These are phyloP conservation scores for Andricus grossulariae DNA, from an alignment of 1,140 invertebrate genomes.

Conservation along the genomic window DNA sequence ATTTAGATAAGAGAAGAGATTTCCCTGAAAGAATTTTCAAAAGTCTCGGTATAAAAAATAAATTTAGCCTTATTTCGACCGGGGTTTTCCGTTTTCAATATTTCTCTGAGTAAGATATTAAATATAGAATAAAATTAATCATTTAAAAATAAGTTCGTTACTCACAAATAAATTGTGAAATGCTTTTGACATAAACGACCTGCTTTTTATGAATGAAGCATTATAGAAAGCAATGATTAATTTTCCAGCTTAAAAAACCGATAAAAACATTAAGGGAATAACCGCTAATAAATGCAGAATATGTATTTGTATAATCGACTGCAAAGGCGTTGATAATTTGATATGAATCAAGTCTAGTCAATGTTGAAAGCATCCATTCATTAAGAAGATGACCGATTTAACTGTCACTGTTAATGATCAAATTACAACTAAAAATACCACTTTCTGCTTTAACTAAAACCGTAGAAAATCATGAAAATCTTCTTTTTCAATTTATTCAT, in stretches of 20 bases:
- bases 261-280: not conserved
- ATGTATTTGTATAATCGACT: conserved; percentile 16
- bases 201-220: not conserved
- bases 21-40: conserved; percentile 45
- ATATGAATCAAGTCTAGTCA: not conserved
- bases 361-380: conserved; percentile 21
- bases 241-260: not conserved
- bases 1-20: too few relatives aligned
- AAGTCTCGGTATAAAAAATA: too few relatives aligned
- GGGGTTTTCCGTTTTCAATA: conserved; percentile 30
- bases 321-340: not conserved
- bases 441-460: not conserved
- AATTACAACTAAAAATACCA: not conserved
- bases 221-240: conserved; percentile 7
- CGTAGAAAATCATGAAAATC: too few relatives aligned
- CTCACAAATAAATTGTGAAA: not conserved
- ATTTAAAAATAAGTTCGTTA: not conserved
- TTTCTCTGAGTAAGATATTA: conserved; percentile 62
- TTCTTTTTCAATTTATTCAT: too few relatives aligned
- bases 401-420: not conserved
- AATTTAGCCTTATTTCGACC: too few relatives aligned
- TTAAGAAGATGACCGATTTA: conserved; percentile 12
- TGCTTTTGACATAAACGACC: not conserved
- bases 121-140: not conserved
- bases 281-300: conserved; percentile 22